Evolutionary conservation across 2,113 vertebrate genomes (phyloP), one percentile per base, ranked within the genome.

Genomic region (Rhodinocichla rosea): DNA sequence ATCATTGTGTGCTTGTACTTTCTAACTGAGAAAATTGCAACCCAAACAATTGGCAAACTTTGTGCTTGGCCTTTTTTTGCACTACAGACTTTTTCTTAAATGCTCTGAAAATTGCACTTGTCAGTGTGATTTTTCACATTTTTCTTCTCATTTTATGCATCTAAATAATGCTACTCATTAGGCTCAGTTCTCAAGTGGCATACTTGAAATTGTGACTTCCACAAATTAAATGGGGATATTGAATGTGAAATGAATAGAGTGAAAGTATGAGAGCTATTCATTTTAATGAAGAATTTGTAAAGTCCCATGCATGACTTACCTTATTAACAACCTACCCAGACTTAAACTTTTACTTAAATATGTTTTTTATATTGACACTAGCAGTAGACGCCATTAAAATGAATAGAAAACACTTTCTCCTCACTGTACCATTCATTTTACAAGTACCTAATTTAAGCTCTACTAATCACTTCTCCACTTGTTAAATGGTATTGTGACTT

Each of bases 281-380:
- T 90, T 91, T 87, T 79, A 91, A 90, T 65, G 63, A 87, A 84
- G n/a, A 91, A 79, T 47, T 75, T 94, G 75, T 82, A 13, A 64
- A 87, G 62, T 77, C 30, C 42, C 11, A 11, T 55, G 73, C 56
- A 67, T 87, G 28, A 52, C 35, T 92, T 94, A 44, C 12, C 11
- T 84, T 78, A 81, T 59, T 73, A 91, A 80, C 63, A 73, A 77
- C 17, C 27, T 83, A 49, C 23, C 37, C n/a, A 64, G 19, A 70
- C 9, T 69, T 64, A 50, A 85, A 68, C 3, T 57, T 74, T 59
- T 71, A 65, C 6, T 68, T 35, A 77, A 92, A 74, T 52, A 35
- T 33, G 7, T 30, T 63, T 74, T 50, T 45, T 35, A 30, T 50
- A 28, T 67, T 68, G 49, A 22, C 2, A 4, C 2, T 52, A 32